These are phyloP conservation scores for Cremastinae sp. DNA, from an alignment of 2,888 invertebrate genomes.

Conservation along the genomic window DNA sequence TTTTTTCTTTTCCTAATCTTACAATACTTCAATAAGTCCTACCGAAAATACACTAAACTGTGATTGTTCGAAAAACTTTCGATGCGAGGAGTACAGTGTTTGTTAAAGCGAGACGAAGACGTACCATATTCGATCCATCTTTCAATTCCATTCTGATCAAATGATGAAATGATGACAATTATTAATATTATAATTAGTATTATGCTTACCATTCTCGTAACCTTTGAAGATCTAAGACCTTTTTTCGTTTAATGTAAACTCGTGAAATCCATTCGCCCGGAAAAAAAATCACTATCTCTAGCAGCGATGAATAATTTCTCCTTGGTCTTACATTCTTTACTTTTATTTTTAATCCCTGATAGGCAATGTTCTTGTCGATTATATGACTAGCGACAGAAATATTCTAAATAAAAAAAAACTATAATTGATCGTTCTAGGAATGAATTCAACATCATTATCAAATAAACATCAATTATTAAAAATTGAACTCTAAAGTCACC, in stretches of 20 bases:
- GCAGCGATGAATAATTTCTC: constrained; percentile 4
- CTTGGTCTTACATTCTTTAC: not conserved
- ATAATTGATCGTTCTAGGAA: constrained; percentile 11
- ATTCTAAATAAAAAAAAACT: constrained; percentile 28
- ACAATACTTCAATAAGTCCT: too few relatives aligned
- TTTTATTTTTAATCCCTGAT: constrained; percentile 43
- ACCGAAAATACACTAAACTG: too few relatives aligned
- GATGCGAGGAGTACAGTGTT: too few relatives aligned
- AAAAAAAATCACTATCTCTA: not conserved
- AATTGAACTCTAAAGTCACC: constrained; percentile 57
- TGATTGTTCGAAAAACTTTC: too few relatives aligned
- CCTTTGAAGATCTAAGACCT: too few relatives aligned
- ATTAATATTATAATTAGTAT: too few relatives aligned
- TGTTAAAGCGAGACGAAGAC: too few relatives aligned
- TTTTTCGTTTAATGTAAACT: not conserved
- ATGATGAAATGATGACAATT: too few relatives aligned
- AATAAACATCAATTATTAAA: constrained; percentile 36
- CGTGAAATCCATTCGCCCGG: constrained; percentile 1
- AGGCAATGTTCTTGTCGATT: constrained; percentile 51
- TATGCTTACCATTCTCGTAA: too few relatives aligned
- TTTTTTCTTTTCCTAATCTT: too few relatives aligned
- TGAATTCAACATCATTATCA: constrained; percentile 6
- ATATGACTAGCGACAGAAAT: constrained; percentile 59
- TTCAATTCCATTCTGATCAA: too few relatives aligned
- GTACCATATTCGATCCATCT: too few relatives aligned